These are phyloP conservation scores for Anthonomus grandis DNA, from an alignment of 1,140 invertebrate genomes.

Conservation along the genomic window DNA sequence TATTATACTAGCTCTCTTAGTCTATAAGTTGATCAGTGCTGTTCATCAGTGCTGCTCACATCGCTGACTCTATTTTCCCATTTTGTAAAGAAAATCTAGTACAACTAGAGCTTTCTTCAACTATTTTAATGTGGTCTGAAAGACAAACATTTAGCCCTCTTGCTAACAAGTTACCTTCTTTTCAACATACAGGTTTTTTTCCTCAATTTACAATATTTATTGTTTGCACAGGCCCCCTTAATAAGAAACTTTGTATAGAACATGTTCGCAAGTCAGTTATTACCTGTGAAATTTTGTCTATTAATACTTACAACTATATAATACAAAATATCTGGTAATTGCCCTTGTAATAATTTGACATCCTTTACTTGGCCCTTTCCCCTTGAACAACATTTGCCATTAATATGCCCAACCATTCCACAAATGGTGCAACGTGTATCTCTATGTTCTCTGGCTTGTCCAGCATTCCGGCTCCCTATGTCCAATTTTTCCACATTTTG, in stretches of 20 bases:
- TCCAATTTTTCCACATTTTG: background rate
- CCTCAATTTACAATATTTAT: too few relatives aligned
- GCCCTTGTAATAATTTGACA: background rate
- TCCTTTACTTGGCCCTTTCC: background rate
- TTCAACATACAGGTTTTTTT: too few relatives aligned
- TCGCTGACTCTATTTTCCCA: too few relatives aligned
- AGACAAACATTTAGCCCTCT: background rate
- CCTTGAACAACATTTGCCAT: background rate
- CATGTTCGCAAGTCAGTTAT: background rate
- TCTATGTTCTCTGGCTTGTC: background rate
- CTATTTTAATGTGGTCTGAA: background rate
- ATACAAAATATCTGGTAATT: background rate
- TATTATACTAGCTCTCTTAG: too few relatives aligned
- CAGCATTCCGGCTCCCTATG: background rate
- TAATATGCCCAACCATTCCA: background rate
- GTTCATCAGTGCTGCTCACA: too few relatives aligned
- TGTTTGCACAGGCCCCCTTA: too few relatives aligned
- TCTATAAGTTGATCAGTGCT: too few relatives aligned
- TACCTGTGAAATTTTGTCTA: background rate
- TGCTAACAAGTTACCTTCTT: background rate
- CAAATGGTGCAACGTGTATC: too few relatives aligned
- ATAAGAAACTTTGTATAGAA: background rate
- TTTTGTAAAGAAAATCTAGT: background rate
- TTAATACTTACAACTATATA: background rate
- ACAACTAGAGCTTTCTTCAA: background rate